Percentiles rank a stretch among this genome's conserved stretches.
phyloP scores from a whole-genome alignment of 2,113 vertebrate genomes.

The Channa maculata region DNA sequence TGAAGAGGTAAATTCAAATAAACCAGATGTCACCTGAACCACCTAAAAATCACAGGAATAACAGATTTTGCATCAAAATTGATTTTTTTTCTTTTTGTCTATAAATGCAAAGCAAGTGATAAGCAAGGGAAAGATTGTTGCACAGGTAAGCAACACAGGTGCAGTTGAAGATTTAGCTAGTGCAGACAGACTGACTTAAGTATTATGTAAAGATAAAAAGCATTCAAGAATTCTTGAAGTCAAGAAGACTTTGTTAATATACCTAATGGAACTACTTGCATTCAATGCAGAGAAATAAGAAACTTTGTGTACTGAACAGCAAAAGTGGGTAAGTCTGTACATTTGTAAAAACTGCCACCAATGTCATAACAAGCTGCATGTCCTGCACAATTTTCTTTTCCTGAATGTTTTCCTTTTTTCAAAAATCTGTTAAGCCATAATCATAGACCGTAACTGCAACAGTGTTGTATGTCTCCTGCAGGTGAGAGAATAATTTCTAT shows the following conservation, averaged over 20 bases:
- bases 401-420: no score
- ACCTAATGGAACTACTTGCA: slow-evolving; percentile 20
- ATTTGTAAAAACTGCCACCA: background rate
- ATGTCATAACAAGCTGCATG: slow-evolving; percentile 1
- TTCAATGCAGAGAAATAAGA: slow-evolving; percentile 10
- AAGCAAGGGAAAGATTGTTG: slow-evolving; percentile 70
- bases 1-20: background rate
- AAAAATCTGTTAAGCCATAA: background rate
- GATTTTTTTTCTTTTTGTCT: slow-evolving; percentile 3
- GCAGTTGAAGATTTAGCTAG: slow-evolving; percentile 60
- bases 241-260: background rate
- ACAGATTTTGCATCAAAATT: background rate
- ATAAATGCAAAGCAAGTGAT: slow-evolving; percentile 70
- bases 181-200: slow-evolving; percentile 42
- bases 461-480: slow-evolving; percentile 5
- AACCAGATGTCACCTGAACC: background rate
- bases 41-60: slow-evolving; percentile 13
- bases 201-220: slow-evolving; percentile 24
- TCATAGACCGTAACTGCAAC: slow-evolving; percentile 19
- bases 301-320: background rate
- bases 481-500: background rate
- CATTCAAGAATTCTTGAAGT: slow-evolving; percentile 39
- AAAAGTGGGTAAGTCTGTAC: background rate
- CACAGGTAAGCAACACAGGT: slow-evolving; percentile 56
- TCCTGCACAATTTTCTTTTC: background rate